These are phyloP conservation scores for Neofelis nebulosa DNA, from an alignment of 2,113 vertebrate genomes.

Conservation along the genomic window DNA sequence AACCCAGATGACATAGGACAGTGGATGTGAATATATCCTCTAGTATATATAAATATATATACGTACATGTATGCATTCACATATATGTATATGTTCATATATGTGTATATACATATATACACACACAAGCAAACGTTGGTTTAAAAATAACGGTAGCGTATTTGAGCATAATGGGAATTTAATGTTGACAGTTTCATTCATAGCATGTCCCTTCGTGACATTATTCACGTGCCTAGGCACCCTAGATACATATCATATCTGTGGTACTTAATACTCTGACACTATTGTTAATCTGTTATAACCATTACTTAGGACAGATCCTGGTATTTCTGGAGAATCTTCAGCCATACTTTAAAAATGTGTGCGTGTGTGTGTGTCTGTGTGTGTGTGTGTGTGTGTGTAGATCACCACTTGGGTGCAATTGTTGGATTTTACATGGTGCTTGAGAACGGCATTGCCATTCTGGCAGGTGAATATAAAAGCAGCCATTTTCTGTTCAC, in stretches of 20 bases:
- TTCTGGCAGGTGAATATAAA: conserved; percentile 58
- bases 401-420: not conserved
- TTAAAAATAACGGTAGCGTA: not conserved
- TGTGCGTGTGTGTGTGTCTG: not conserved
- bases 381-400: not conserved
- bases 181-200: not conserved
- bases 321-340: not conserved
- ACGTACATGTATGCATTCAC: too few species aligned
- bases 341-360: not conserved
- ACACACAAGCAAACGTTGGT: not conserved
- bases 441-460: not conserved
- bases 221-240: not conserved
- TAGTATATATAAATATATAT: not conserved
- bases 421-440: not conserved
- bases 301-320: not conserved
- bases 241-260: not conserved
- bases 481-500: conserved; percentile 71
- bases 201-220: not conserved
- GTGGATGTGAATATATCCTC: not conserved
- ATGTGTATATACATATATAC: too few species aligned
- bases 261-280: not conserved
- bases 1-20: not conserved
- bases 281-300: not conserved
- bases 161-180: not conserved
- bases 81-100: too few species aligned